Evolutionary conservation across 2,113 vertebrate species (phyloP), one percentile per base, ranked within the genome.

Genomic region (Fregata magnificens): DNA sequence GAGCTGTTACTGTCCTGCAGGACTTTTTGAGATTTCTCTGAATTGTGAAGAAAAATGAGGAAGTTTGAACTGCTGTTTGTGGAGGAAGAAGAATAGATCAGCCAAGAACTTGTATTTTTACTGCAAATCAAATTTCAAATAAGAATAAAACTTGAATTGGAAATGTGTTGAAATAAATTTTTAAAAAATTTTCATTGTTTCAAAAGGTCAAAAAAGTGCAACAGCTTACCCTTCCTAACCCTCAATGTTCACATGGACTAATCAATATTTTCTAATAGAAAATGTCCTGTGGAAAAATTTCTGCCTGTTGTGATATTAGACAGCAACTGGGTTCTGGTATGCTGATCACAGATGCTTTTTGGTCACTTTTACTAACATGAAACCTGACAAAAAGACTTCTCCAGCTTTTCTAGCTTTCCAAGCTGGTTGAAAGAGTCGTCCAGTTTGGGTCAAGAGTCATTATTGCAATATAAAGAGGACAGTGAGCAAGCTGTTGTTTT

Each of bases 161-260:
- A 53, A 78, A 63, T 8, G 7, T 47, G 16, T 59, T 76, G 29
- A 59, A 86, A 50, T 84, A n/a, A 1, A 16, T 82, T 87, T 84
- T 0, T 1, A 67, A 74, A 53, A 70, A 4, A 14, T 49, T 58
- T 45, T 62, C 0, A 1, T 16, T 55, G 3, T 45, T 53, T 58
- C 19, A 55, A 67, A 32, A 44, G 11, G 11, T 65, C 28, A 6
- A 36, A 36, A 69, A 66, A 34, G 14, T 32, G 5, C 32, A 61
- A 24, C 19, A 78, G 7, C 7, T 50, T 71, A 47, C 22, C 4
- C 2, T 55, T 91, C 53, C 25, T 86, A 36, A 34, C 15, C 6
- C 11, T 53, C 5, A 29, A 0, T 72, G 29, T 42, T 76, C 40
- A 49, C 5, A 9, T 22, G 15, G 36, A 28, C 25, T 87, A 52